Conservation (phyloP, 2,113 vertebrate species). For the Apteryx mantelli region DNA sequence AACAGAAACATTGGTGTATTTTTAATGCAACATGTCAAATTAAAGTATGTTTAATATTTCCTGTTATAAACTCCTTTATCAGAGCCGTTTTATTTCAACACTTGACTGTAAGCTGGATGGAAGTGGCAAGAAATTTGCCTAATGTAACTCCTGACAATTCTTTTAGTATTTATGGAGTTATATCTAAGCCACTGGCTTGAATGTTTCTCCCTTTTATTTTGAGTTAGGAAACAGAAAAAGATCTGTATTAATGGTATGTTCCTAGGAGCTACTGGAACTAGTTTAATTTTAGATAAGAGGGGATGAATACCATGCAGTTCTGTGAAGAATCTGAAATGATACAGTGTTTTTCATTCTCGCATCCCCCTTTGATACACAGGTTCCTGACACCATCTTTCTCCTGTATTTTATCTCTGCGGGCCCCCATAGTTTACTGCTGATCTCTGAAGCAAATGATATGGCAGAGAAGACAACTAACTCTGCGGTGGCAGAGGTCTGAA, state of each 20-base stretch:
- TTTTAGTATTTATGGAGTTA: background rate
- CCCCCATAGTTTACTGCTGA: background rate
- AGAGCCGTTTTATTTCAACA: background rate
- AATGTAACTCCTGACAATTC: background rate
- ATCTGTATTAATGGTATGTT: background rate
- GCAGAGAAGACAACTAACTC: background rate
- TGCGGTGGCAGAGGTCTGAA: background rate
- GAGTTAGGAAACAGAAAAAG: background rate
- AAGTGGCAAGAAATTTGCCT: background rate
- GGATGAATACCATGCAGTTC: background rate
- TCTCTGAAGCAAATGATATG: background rate
- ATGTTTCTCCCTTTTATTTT: background rate
- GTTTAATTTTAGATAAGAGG: background rate
- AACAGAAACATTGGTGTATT: background rate
- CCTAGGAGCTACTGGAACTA: background rate
- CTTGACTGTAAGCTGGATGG: background rate
- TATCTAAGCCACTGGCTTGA: background rate
- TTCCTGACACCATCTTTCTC: background rate
- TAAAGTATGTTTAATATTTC: background rate
- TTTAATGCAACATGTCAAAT: background rate
- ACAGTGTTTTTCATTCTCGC: background rate
- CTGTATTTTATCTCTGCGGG: background rate
- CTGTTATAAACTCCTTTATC: background rate
- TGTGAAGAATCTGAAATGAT: background rate
- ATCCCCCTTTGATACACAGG: background rate